Evolutionary conservation across 2,888 invertebrate species (phyloP), one percentile per base, ranked within the genome.

Genomic region (Crossocerus cetratus): DNA sequence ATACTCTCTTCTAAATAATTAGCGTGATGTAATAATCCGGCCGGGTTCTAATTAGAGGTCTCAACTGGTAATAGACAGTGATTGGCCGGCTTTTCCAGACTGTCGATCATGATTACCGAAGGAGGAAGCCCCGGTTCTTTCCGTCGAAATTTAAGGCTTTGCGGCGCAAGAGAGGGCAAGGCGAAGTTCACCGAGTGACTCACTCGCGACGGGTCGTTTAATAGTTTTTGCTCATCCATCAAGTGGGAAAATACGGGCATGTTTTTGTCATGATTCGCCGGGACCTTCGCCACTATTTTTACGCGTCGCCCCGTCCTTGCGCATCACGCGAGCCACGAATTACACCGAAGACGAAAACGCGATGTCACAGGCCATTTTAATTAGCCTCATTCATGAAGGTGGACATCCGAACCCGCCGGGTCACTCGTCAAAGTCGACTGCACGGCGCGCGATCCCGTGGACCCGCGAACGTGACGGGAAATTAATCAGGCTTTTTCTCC

Each of bases 91-190:
- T 22, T 53, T 13, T 32, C 14, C 20, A 53, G 18, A 55, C 32
- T 63, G 54, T 63, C 63, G 63, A 63, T 63, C 55, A 20, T 21
- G 44, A 45, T 49, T 59, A 58, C 65, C 45, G 14, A 20, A 60
- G 43, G 57, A 21, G 16, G 32, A 11, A 42, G 16, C 14, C 23
- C 44, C 44, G 43, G 14, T 53, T 55, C 43, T 43, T 21, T 49
- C 16, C n/a, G 13, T 16, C 49, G 14, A 16, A 49, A 49, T 49
- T 16, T 14, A 49, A 49, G 13, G 14, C 49, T 49, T 49, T 13
- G 3, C 18, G 14, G 13, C 18, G 21, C 58, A 14, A 21, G 57
- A 55, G 45, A 11, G 32, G 2, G 13, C 3, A 49, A 49, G 49
- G 16, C 49, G 3, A 49, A 49, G 49, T 49, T 49, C 14, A 16